These are phyloP conservation scores for Centropristis striata DNA, from an alignment of 2,113 vertebrate species.

Conservation along the genomic window DNA sequence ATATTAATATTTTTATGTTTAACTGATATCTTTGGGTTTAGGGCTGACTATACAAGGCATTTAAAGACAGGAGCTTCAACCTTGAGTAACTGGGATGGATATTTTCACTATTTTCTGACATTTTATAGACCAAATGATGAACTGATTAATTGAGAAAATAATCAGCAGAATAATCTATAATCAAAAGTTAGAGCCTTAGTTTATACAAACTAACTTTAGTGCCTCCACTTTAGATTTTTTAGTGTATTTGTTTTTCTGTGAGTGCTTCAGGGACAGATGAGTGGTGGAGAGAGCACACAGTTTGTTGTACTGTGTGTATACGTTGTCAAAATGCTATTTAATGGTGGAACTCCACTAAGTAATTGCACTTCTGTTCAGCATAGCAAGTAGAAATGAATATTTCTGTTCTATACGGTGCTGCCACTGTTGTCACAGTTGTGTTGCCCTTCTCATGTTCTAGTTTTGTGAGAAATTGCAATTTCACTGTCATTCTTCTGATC, in stretches of 20 bases:
- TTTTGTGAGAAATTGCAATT: conserved; percentile 15
- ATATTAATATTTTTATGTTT: no score
- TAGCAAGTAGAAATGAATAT: conserved; percentile 6
- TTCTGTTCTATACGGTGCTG: conserved; percentile 9
- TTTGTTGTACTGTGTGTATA: background rate
- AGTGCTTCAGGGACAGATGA: conserved; percentile 4
- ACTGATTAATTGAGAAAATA: no score
- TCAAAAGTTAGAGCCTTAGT: no score
- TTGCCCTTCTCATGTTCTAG: conserved; percentile 1
- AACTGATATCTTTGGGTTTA: no score
- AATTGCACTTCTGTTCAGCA: conserved; percentile 14
- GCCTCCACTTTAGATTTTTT: background rate
- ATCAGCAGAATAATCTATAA: no score
- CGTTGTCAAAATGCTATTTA: conserved; percentile 18
- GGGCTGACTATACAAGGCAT: no score
- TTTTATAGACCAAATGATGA: no score
- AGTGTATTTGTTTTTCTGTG: background rate
- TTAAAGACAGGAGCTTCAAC: no score
- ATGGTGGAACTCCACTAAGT: background rate
- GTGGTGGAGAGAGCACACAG: background rate
- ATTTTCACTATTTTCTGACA: no score
- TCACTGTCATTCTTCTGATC: background rate
- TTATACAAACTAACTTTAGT: background rate
- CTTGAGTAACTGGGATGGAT: no score
- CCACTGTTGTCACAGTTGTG: background rate